A percentile compares a stretch with the other conserved stretches of the same genome.
phyloP scores from a whole-genome alignment of 2,113 vertebrate species.

The Triplophysa rosa region DNA sequence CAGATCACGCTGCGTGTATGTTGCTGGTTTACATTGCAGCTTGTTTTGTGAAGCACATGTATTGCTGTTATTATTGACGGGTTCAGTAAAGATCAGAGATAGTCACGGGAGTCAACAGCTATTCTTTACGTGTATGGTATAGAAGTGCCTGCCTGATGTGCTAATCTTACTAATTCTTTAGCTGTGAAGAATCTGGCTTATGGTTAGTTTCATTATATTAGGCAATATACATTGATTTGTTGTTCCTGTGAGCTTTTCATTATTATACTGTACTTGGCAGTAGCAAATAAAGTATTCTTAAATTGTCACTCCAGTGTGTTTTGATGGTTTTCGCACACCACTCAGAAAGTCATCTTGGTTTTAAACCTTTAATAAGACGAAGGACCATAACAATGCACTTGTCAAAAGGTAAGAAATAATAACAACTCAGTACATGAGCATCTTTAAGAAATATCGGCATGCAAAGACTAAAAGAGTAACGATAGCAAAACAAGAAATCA shows the following conservation, averaged over 20 bases:
- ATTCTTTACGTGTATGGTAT: slow-evolving; percentile 19
- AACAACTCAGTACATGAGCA: slow-evolving; percentile 28
- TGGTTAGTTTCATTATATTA: slow-evolving; percentile 41
- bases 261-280: slow-evolving; percentile 49
- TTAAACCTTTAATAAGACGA: slow-evolving; percentile 48
- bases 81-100: background rate
- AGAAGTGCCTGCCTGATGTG: slow-evolving; percentile 54
- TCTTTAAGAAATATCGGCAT: background rate
- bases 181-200: slow-evolving; percentile 10
- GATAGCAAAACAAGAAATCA: background rate
- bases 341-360: slow-evolving; percentile 1
- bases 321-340: background rate
- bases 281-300: slow-evolving; percentile 49
- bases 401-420: slow-evolving; percentile 41
- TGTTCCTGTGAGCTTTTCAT: slow-evolving; percentile 49
- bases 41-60: background rate
- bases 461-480: background rate
- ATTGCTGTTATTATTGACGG: slow-evolving; percentile 13
- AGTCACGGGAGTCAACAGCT: background rate
- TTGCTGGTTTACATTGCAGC: slow-evolving; percentile 31
- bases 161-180: background rate
- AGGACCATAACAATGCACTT: slow-evolving; percentile 52
- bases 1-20: slow-evolving; percentile 10
- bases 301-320: background rate
- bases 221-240: slow-evolving; percentile 47